These are phyloP conservation scores for Miltochrista miniata DNA, from an alignment of 2,888 invertebrate genomes.

Conservation along the genomic window DNA sequence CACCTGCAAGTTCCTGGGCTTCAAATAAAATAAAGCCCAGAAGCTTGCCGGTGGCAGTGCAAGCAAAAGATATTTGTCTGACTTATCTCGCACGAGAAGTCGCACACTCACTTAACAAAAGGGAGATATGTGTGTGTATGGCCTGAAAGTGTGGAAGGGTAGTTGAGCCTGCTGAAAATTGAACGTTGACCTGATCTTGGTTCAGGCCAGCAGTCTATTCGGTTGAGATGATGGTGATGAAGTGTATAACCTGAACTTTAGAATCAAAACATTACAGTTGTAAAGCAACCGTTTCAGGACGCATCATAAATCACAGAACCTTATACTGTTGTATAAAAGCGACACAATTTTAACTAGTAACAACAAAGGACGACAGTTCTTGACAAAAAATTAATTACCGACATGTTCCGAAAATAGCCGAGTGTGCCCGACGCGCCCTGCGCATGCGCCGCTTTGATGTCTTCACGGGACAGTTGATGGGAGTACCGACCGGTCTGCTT, in stretches of 20 bases:
- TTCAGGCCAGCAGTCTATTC: no score
- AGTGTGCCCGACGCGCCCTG: slow-evolving; percentile 28
- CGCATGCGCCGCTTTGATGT: slow-evolving; percentile 63
- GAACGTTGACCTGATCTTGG: no score
- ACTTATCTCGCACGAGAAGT: no score
- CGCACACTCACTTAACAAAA: not conserved
- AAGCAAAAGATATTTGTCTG: no score
- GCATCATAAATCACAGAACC: slow-evolving; percentile 25
- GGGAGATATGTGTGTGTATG: not conserved
- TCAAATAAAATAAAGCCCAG: no score
- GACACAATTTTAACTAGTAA: slow-evolving; percentile 37
- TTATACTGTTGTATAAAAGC: slow-evolving; percentile 26
- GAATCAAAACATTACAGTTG: not conserved
- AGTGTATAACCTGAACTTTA: no score
- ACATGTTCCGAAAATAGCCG: slow-evolving; percentile 63
- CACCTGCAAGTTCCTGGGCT: no score
- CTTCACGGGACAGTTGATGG: slow-evolving; percentile 37
- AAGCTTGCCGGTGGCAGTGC: no score
- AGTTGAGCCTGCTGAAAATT: no score
- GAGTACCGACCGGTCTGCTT: slow-evolving; percentile 19
- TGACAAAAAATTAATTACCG: slow-evolving; percentile 75
- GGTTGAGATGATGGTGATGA: no score
- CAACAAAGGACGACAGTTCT: slow-evolving; percentile 60
- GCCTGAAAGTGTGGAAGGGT: no score
- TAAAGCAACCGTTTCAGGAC: not conserved